phyloP scores from a whole-genome alignment of 1,140 invertebrate species.

The Aphelenchoides fujianensis region DNA sequence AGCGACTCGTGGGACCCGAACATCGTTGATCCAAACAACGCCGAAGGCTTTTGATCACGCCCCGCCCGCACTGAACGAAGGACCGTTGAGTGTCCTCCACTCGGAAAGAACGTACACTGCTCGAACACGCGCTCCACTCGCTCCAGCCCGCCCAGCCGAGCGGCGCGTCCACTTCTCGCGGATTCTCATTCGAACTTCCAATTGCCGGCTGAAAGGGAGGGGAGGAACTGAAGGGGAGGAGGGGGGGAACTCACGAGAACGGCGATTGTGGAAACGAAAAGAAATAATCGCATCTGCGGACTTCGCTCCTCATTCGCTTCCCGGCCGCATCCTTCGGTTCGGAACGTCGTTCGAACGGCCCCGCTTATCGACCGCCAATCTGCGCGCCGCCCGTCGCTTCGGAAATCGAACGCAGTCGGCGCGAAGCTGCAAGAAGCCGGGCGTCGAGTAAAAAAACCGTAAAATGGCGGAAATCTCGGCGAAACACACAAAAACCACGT shows the following conservation, averaged over 20 bases:
- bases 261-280: too few species aligned
- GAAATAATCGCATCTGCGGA: not conserved
- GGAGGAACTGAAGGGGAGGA: too few species aligned
- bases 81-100: conserved; percentile 19
- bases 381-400: not conserved
- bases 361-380: not conserved
- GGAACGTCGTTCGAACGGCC: not conserved
- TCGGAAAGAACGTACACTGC: conserved; percentile 29
- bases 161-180: not conserved
- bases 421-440: not conserved
- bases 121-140: conserved; percentile 47
- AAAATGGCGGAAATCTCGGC: not conserved
- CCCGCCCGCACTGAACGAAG: conserved; percentile 49
- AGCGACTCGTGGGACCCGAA: conserved; percentile 28
- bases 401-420: not conserved
- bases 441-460: not conserved
- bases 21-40: conserved; percentile 47
- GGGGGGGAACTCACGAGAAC: too few species aligned
- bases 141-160: conserved; percentile 52
- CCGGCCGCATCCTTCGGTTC: not conserved
- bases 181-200: not conserved
- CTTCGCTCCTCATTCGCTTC: not conserved
- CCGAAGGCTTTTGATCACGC: conserved; percentile 46
- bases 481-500: not conserved
- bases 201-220: not conserved